phyloP scores from a whole-genome alignment of 2,797 vertebrate genomes.

The Lycodopsis pacificus region DNA sequence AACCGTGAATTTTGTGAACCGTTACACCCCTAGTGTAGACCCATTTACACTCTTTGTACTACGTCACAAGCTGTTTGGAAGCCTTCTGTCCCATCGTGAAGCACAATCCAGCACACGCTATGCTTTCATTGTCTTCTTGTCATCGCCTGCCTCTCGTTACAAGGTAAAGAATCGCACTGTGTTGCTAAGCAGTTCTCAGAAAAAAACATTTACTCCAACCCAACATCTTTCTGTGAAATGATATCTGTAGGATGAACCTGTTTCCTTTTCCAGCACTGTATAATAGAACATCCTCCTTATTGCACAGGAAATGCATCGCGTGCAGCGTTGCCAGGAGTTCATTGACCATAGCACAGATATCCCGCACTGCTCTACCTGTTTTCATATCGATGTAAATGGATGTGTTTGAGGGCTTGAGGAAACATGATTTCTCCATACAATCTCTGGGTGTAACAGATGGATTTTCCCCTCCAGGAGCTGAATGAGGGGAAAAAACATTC shows the following conservation, averaged over 20 bases:
- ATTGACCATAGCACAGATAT: constrained; percentile 63
- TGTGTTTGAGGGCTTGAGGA: constrained; percentile 66
- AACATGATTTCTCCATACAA: constrained; percentile 75
- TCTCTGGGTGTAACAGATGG: constrained; percentile 76
- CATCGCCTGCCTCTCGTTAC: not conserved
- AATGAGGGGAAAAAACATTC: constrained; percentile 82
- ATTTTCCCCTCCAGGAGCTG: constrained; percentile 78
- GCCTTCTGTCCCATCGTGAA: not conserved
- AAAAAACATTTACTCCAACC: constrained; percentile 16
- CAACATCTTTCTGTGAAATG: constrained; percentile 36
- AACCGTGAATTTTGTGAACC: too few relatives aligned
- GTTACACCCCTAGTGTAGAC: too few relatives aligned
- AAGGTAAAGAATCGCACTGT: not conserved
- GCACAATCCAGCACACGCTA: constrained; percentile 2
- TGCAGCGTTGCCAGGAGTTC: constrained; percentile 41
- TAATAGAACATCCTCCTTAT: constrained; percentile 43
- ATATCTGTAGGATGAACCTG: constrained; percentile 1
- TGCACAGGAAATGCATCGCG: constrained; percentile 40
- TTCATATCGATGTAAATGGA: constrained; percentile 72
- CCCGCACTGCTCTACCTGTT: constrained; percentile 51
- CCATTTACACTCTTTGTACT: not conserved
- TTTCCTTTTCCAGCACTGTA: constrained; percentile 16
- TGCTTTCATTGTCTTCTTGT: constrained; percentile 16
- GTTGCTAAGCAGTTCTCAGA: constrained; percentile 34
- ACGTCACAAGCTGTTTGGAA: not conserved